Base-by-base conservation (phyloP, 2,113 vertebrate genomes). In the Protomyctophum bolini region DNA sequence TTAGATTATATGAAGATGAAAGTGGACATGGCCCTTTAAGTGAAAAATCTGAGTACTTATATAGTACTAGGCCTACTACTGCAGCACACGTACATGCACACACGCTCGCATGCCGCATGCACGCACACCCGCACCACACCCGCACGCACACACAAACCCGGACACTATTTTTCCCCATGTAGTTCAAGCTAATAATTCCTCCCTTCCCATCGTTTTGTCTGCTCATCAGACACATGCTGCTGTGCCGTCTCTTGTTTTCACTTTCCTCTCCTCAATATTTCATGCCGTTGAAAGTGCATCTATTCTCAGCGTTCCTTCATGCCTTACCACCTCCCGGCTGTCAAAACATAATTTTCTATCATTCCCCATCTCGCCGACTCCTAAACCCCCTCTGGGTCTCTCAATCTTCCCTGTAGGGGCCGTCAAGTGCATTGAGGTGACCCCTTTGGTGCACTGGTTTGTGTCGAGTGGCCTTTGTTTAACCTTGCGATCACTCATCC, bases 201-300 rank as follows among this genome's bases (percentile, higher is more conserved):
- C 49, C 76, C 67, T 49, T 73, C 73, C 76, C 33, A 58, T 76
- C 70, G 69, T 79, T 84, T 79, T 88, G 75, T 89, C 86, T 82
- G 76, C 81, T 79, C 84, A 74, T 83, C 77, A 89, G 86, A 89
- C 80, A 51, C 76, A 82, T 71, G 74, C 86, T 82, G 82, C 84
- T 86, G 63, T n/a, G 7, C 79, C 49, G 33, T 83, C 73, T 82
- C 83, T 84, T 88, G 85, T 85, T 83, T 58, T 66, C 33, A 48
- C 75, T 78, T 77, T 75, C 61, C 70, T 80, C 83, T 75, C 70
- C 75, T 91, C 86, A 89, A 88, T 89, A 88, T 91, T 91, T 91
- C 86, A 91, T 89, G 81, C 77, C 77, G 78, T 76, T 82, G 79
- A 72, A 86, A 86, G 80, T 85, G 85, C 81, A 83, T 86, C 87